phyloP scores from a whole-genome alignment of 2,113 vertebrate genomes.

The Rana temporaria region DNA sequence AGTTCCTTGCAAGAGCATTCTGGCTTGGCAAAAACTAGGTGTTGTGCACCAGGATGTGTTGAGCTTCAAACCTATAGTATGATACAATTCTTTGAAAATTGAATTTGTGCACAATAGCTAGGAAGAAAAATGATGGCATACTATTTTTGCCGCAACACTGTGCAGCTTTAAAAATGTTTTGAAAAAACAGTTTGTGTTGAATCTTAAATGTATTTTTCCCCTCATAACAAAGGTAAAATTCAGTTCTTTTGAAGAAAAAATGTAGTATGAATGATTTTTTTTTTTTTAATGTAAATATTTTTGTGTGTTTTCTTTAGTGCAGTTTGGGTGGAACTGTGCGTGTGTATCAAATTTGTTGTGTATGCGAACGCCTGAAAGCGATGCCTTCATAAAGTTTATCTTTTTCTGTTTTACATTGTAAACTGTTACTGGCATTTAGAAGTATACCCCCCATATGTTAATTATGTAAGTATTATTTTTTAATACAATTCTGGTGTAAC shows the following conservation, averaged over 20 bases:
- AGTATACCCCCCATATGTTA: conserved; percentile 89
- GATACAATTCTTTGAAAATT: no score
- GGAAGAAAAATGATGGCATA: no score
- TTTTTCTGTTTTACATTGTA: conserved; percentile 79
- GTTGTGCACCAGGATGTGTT: no score
- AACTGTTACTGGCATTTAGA: conserved; percentile 90
- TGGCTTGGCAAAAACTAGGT: no score
- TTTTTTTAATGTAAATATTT: conserved; percentile 82
- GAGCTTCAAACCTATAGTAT: no score
- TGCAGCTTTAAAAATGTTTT: no score
- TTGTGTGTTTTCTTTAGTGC: conserved; percentile 78
- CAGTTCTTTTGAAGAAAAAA: conserved; percentile 20
- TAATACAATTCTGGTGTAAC: conserved; percentile 93
- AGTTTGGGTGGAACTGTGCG: conserved; percentile 61
- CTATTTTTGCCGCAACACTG: no score
- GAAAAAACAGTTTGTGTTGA: background rate
- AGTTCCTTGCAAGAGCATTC: no score
- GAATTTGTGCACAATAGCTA: no score
- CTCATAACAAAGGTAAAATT: no score
- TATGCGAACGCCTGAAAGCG: conserved; percentile 67
- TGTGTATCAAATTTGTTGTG: conserved; percentile 77
- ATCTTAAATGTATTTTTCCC: background rate
- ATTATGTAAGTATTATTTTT: conserved; percentile 93
- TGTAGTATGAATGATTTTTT: conserved; percentile 67
- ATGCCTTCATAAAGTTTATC: conserved; percentile 77